A percentile compares a stretch with the other conserved stretches of the same genome.
These are phyloP conservation scores for Hephaestus fuliginosus DNA, from an alignment of 2,797 vertebrate genomes.

Conservation along the genomic window DNA sequence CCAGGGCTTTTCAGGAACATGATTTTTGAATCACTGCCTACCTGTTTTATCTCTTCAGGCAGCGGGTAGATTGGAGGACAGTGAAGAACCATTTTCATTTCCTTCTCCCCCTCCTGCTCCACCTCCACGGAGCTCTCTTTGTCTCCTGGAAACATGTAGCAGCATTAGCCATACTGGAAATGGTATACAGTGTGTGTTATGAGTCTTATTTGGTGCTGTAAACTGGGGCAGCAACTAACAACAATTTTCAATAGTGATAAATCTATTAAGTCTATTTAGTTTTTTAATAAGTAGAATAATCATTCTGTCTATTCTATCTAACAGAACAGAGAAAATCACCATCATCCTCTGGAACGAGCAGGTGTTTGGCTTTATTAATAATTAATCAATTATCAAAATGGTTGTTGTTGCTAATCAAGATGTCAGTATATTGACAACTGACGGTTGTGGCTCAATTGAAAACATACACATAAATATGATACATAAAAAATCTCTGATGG, in stretches of 20 bases:
- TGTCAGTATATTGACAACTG: not conserved
- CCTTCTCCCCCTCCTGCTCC: constrained; percentile 49
- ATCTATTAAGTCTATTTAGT: not conserved
- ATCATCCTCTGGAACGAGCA: not conserved
- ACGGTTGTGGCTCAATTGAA: not conserved
- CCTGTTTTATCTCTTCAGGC: constrained; percentile 92
- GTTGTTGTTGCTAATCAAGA: not conserved
- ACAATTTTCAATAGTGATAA: not conserved
- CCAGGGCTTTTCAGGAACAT: constrained; percentile 14
- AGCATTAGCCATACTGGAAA: constrained; percentile 28
- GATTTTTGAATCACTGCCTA: constrained; percentile 67
- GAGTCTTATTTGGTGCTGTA: constrained; percentile 1
- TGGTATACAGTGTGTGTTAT: not conserved
- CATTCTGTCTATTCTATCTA: constrained; percentile 8
- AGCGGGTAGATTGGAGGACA: constrained; percentile 83
- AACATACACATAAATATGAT: not conserved
- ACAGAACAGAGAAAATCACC: not conserved
- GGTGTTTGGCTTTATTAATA: not conserved
- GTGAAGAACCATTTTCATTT: constrained; percentile 82
- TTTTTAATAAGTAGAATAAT: not conserved
- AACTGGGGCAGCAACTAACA: not conserved
- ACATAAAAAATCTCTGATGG: not conserved
- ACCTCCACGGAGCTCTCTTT: constrained; percentile 36
- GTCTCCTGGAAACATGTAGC: constrained; percentile 72
- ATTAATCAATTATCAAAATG: not conserved